Base-by-base conservation (phyloP, 2,888 invertebrate genomes). In the Glyphotaelius pellucidus region DNA sequence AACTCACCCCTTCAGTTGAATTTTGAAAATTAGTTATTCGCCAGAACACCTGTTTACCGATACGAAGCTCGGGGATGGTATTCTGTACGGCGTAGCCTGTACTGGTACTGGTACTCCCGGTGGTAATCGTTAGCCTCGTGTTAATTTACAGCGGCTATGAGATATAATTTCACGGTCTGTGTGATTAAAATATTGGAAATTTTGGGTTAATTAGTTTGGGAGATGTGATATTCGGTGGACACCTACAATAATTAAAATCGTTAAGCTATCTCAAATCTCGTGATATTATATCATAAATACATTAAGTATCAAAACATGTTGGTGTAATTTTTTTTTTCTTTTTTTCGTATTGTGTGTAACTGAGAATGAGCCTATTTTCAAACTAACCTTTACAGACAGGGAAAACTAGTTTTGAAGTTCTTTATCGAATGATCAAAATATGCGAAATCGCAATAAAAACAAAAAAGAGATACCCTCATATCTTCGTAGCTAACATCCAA, bases 41-140 rank as follows among this genome's bases (percentile, higher is more conserved):
- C 38, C 88, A 89, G 91, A 91, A 88, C 93, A 93, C 93, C 93
- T 93, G 93, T 93, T 92, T 91, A 89, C 92, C 90, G 90, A 92
- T 89, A 91, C 89, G 91, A 87, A 83, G 87, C 42, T 67, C 67
- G 67, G 67, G 25, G 2, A 19, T 67, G 25, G 25, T 67, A 67
- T 67, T 67, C 67, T 67, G 67, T n/a, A 31, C 31, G 87, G 87
- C 47, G 38, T 85, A 35, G 67, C 67, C 67, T 42, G 42, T 42
- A 12, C 42, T 2, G 67, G 25, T 67, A 9, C 67, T 67, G 67
- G 25, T 67, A 9, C 67, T 67, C 67, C 67, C 67, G 9, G 67
- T n/a, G 67, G 67, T 67, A 2, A n/a, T 25, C n/a, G 67, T 9
- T 25, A 67, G 67, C 25, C 7, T 25, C n/a, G 85, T 47, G 85